A percentile compares a stretch with the other conserved stretches of the same genome.
Evolutionary conservation across 2,113 vertebrate genomes (phyloP).

Genomic region (Leptosomus discolor): DNA sequence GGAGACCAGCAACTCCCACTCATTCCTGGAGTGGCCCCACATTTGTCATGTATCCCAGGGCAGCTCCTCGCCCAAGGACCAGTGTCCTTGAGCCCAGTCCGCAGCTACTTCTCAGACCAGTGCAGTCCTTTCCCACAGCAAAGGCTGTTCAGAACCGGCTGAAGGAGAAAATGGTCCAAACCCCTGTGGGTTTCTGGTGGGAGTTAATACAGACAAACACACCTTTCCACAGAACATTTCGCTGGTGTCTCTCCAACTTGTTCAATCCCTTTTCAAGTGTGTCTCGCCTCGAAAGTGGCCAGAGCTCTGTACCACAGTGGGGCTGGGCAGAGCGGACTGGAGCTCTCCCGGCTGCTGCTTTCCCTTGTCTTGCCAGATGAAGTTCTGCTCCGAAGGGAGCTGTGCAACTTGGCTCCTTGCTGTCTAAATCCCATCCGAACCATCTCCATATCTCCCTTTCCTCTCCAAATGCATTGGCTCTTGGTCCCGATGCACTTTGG

Average conservation of each 20-base stretch:
- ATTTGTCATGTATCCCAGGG: rapidly evolving
- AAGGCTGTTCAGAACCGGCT: neutral
- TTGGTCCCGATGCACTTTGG: neutral
- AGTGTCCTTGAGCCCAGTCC: neutral
- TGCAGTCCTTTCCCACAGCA: neutral
- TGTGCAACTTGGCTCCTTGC: neutral
- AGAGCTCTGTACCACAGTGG: neutral
- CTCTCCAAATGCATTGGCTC: slow-evolving; percentile 29
- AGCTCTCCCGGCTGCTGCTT: neutral
- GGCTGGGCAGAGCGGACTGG: neutral
- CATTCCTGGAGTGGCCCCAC: rapidly evolving
- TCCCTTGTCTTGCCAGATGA: neutral
- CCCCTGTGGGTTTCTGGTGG: slow-evolving; percentile 59
- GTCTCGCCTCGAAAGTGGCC: neutral
- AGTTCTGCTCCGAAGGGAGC: neutral
- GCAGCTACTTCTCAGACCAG: neutral
- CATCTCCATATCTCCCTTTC: neutral
- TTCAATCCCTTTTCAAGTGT: neutral
- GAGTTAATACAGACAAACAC: neutral
- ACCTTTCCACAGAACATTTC: slow-evolving; percentile 12
- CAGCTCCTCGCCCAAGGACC: neutral
- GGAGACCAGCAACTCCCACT: rapidly evolving
- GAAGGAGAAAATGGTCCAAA: slow-evolving; percentile 45
- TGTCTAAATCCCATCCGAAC: neutral
- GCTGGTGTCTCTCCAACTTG: neutral